Conservation (phyloP, 2,888 invertebrate genomes). For the Ichneumoninae sp. region DNA sequence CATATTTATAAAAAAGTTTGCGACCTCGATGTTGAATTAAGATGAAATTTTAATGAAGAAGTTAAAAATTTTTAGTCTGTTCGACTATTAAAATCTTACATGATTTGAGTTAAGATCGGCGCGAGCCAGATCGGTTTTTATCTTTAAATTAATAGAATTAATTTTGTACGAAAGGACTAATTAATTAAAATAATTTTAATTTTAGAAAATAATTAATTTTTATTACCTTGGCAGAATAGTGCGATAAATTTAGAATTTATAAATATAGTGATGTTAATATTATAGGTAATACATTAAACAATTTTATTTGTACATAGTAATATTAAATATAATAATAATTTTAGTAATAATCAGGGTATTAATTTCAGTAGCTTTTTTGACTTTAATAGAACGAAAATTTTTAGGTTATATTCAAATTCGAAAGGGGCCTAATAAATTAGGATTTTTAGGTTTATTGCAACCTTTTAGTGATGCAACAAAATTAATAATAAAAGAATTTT, state of each 20-base stretch:
- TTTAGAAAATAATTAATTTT: conserved; percentile 78
- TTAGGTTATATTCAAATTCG: conserved; percentile 90
- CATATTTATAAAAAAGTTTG: conserved; percentile 90
- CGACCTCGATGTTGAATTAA: conserved; percentile 97
- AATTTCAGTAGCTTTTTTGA: conserved; percentile 89
- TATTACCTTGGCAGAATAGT: conserved; percentile 89
- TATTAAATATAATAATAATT: conserved; percentile 83
- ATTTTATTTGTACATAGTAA: conserved; percentile 66
- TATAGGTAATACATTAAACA: conserved; percentile 82
- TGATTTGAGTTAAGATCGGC: conserved; percentile 95
- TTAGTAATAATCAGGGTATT: conserved; percentile 86
- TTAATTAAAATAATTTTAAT: conserved; percentile 86
- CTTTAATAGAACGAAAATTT: conserved; percentile 89
- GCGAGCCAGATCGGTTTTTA: conserved; percentile 95
- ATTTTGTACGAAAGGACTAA: conserved; percentile 92
- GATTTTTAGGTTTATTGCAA: conserved; percentile 87
- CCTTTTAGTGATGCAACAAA: conserved; percentile 91
- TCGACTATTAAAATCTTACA: conserved; percentile 93
- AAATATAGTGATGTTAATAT: conserved; percentile 84
- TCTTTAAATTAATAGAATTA: conserved; percentile 87
- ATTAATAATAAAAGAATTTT: conserved; percentile 89
- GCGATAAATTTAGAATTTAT: conserved; percentile 90
- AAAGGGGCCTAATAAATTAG: conserved; percentile 90
- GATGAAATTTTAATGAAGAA: conserved; percentile 88
- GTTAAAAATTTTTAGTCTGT: conserved; percentile 90